A percentile compares a stretch with the other conserved stretches of the same genome.
Conservation (phyloP, 2,797 vertebrate genomes). For the Cyprinodon diabolis region DNA sequence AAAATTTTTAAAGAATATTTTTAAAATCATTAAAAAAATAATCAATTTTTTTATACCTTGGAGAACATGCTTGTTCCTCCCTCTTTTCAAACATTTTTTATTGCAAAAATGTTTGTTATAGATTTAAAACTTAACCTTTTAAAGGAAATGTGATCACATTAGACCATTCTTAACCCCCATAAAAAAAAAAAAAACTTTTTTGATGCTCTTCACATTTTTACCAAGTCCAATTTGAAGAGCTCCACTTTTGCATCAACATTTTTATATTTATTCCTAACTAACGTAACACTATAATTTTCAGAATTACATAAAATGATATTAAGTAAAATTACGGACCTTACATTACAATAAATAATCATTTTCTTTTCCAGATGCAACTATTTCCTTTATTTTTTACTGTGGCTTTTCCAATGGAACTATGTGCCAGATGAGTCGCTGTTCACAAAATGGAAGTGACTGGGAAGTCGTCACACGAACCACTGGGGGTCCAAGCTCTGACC, state of each 20-base stretch:
- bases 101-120: too few species aligned
- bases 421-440: slow-evolving; percentile 51
- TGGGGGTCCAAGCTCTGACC: slow-evolving; percentile 44
- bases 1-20: too few species aligned
- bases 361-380: slow-evolving; percentile 33
- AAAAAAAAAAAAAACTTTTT: too few species aligned
- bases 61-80: too few species aligned
- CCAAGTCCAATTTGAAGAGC: neutral
- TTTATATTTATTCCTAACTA: too few species aligned
- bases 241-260: neutral
- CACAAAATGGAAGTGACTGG: slow-evolving; percentile 24
- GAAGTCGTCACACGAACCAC: neutral
- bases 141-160: too few species aligned
- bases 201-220: too few species aligned
- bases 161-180: too few species aligned
- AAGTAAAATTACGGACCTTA: neutral
- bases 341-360: neutral
- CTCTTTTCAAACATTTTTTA: too few species aligned
- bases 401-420: slow-evolving; percentile 27
- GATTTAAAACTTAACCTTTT: too few species aligned
- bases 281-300: neutral
- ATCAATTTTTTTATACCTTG: too few species aligned
- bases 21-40: too few species aligned
- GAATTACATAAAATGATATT: neutral
- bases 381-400: slow-evolving; percentile 51